phyloP scores from a whole-genome alignment of 2,113 vertebrate species.

The Bagarius yarrelli region DNA sequence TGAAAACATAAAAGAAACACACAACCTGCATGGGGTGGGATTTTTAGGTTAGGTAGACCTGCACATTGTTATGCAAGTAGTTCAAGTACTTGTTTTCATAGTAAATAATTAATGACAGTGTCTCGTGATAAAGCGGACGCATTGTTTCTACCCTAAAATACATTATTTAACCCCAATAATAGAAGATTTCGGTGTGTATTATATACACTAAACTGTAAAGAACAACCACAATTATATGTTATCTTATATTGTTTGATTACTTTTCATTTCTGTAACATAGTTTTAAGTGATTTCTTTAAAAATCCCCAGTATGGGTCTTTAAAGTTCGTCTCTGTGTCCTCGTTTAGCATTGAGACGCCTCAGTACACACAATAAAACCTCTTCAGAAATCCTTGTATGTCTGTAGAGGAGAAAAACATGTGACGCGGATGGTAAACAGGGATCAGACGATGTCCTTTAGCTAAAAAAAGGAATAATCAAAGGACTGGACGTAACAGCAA shows the following conservation, averaged over 20 bases:
- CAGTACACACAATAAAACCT: background rate
- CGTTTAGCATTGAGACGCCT: background rate
- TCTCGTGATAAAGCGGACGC: background rate
- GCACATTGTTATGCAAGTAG: background rate
- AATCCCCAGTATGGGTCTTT: background rate
- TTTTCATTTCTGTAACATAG: background rate
- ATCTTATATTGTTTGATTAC: background rate
- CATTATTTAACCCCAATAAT: too few relatives aligned
- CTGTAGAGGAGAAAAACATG: background rate
- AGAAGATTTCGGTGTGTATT: background rate
- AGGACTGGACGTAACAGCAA: background rate
- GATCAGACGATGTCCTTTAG: background rate
- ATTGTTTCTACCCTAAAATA: too few relatives aligned
- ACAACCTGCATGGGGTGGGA: background rate
- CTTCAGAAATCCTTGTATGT: background rate
- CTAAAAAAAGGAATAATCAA: background rate
- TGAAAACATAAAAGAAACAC: too few relatives aligned
- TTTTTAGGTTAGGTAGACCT: background rate
- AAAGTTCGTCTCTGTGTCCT: background rate
- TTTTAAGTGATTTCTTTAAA: background rate
- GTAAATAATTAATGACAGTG: background rate
- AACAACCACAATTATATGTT: conserved; percentile 28
- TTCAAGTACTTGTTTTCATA: background rate
- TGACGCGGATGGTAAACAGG: background rate
- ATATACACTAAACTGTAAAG: too few relatives aligned